A percentile compares a stretch with the other conserved stretches of the same genome.
These are phyloP conservation scores for Epirrhoe tristata DNA, from an alignment of 2,888 invertebrate genomes.

Conservation along the genomic window DNA sequence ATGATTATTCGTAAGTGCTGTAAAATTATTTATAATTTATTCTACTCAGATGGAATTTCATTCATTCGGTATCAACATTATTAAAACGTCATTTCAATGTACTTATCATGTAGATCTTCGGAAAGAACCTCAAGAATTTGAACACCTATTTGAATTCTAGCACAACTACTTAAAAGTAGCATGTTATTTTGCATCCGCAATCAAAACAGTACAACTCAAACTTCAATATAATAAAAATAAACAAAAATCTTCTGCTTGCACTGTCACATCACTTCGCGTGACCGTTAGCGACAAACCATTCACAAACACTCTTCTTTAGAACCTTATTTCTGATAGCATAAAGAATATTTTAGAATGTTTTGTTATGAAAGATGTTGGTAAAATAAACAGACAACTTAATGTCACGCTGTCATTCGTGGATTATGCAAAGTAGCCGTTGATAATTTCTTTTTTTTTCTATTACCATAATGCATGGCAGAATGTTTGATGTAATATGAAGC, in stretches of 20 bases:
- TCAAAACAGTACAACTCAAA: constrained; percentile 44
- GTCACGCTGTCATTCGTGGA: constrained; percentile 70
- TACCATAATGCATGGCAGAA: constrained; percentile 72
- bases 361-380: constrained; percentile 46
- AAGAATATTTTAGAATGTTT: constrained; percentile 32
- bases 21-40: too few relatives aligned
- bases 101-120: background rate
- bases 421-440: constrained; percentile 77
- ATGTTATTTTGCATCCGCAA: constrained; percentile 37
- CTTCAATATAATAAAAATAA: constrained; percentile 50
- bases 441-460: constrained; percentile 75
- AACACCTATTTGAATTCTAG: constrained; percentile 28
- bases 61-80: background rate
- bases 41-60: background rate
- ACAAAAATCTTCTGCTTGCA: constrained; percentile 52
- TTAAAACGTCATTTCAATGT: background rate
- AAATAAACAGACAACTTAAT: constrained; percentile 70
- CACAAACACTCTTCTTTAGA: constrained; percentile 21
- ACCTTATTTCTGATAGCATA: constrained; percentile 39
- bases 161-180: constrained; percentile 36
- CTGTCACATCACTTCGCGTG: constrained; percentile 61
- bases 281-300: constrained; percentile 59
- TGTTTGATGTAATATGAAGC: constrained; percentile 70
- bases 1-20: too few relatives aligned
- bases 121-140: background rate